phyloP scores from a whole-genome alignment of 2,888 invertebrate species.

The Agrochola lota region DNA sequence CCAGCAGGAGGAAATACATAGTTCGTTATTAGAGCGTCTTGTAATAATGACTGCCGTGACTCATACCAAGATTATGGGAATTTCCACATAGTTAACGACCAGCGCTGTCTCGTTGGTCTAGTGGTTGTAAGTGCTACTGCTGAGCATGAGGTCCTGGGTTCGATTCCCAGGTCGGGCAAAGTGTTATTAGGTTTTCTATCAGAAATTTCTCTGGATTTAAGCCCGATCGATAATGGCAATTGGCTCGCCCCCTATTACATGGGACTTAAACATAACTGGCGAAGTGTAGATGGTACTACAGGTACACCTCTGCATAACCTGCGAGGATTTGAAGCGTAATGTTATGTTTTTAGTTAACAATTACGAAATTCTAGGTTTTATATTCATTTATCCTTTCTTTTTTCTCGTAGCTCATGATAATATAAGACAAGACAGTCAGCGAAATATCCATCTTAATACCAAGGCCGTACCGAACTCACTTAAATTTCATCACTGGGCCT shows the following conservation, averaged over 20 bases:
- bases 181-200: neutral
- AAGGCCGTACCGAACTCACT: neutral
- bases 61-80: constrained; percentile 5
- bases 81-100: neutral
- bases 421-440: neutral
- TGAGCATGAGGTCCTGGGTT: neutral
- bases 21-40: neutral
- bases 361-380: neutral
- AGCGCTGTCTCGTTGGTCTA: neutral
- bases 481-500: neutral
- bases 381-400: neutral
- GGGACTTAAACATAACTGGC: neutral
- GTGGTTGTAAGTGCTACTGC: neutral
- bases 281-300: neutral
- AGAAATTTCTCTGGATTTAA: neutral
- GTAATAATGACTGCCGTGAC: neutral
- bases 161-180: neutral
- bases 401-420: neutral
- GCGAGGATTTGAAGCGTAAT: neutral
- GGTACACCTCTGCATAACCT: neutral
- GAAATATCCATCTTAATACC: neutral
- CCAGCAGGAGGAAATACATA: constrained; percentile 25
- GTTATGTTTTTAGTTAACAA: neutral
- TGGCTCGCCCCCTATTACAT: neutral
- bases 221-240: neutral